Base-by-base conservation (phyloP, 2,797 vertebrate species). In the Novumbra hubbsi region DNA sequence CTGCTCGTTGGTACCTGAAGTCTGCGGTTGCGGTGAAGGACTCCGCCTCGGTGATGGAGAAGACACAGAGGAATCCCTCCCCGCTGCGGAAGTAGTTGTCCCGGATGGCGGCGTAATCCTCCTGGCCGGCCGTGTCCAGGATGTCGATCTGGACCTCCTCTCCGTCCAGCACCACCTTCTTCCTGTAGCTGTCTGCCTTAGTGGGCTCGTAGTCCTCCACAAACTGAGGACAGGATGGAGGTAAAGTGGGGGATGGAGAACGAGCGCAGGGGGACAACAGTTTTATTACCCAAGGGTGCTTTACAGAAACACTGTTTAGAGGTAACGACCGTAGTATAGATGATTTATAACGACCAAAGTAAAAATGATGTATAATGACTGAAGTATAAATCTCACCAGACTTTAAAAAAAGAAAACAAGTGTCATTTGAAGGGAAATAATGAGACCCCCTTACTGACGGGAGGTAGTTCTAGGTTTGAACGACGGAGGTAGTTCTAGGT, bases 131-230 rank as follows among this genome's bases (percentile, higher is more conserved):
- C 12, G 95, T 96, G 72, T 96, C 95, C 81, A 96, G 71, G 81
- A 96, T 96, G 85, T 96, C 95, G 27, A 96, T 96, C 75, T 96
- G 95, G 4, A 96, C 95, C 78, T 95, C 94, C 81, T 96, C 95
- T 19, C 95, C 95, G 74, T 96, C 95, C 82, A 96, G 84, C 71
- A 96, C 95, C 15, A 96, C 95, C 68, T 95, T 96, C 85, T 96
- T 96, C 76, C 95, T 90, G 79, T 96, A 96, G 91, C 95, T 96
- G 80, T 96, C 95, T 12, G 95, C 95, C 90, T 96, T 96, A 71
- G 95, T 96, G 27, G 95, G 95, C 76, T 96, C 95, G 71, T 96
- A 96, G 84, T 96, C 95, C 85, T 96, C 95, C 74, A 96, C 95
- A 87, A 96, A 96, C 95, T 96, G 83, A 27, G 67, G 50, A n/a